Evolutionary conservation across 2,888 invertebrate species (phyloP).

Genomic region (Sinodicranocentrus sp.): DNA sequence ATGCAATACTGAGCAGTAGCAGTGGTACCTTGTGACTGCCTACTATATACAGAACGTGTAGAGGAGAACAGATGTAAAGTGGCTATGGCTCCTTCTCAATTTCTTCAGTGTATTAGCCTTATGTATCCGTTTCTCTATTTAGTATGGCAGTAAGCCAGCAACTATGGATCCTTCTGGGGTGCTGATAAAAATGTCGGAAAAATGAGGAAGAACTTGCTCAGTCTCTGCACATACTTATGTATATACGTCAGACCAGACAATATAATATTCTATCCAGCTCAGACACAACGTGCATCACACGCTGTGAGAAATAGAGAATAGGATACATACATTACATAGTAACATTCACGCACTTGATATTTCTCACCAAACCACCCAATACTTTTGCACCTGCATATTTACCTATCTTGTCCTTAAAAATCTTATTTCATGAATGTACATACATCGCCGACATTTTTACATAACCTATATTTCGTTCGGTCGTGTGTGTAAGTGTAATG

Average conservation of each 20-base stretch:
- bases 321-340: too few relatives aligned
- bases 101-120: not conserved
- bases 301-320: too few relatives aligned
- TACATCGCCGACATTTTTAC: not conserved
- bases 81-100: not conserved
- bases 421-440: not conserved
- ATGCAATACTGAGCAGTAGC: slow-evolving; percentile 34
- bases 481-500: too few relatives aligned
- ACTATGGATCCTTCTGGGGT: slow-evolving; percentile 27
- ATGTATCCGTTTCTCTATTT: slow-evolving; percentile 1
- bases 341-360: not conserved
- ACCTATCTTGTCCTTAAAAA: too few relatives aligned
- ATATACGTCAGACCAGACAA: not conserved
- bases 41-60: slow-evolving; percentile 1
- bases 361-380: not conserved
- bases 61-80: slow-evolving; percentile 1
- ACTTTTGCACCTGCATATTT: too few relatives aligned
- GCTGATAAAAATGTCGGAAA: slow-evolving; percentile 30
- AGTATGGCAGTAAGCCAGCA: slow-evolving; percentile 44
- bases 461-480: not conserved
- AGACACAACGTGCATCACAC: not conserved
- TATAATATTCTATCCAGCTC: not conserved
- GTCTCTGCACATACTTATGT: not conserved
- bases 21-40: slow-evolving; percentile 44
- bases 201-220: slow-evolving; percentile 18